Evolutionary conservation across 2,888 invertebrate genomes (phyloP), one percentile per base, ranked within the genome.

Genomic region (Coenonympha arcania): DNA sequence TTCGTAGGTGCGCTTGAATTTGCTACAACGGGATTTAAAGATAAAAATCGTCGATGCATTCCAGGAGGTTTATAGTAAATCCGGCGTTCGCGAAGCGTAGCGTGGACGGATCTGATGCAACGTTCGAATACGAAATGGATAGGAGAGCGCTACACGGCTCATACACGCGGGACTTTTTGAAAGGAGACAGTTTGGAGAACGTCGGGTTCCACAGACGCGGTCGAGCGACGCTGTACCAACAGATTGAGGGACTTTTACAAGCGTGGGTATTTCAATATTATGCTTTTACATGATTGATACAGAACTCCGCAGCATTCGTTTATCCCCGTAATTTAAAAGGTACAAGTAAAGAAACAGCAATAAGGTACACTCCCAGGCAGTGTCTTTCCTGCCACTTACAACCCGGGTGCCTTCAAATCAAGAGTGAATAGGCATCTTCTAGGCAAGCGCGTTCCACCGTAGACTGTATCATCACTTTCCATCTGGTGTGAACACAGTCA

Each of bases 231-330:
- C 81, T 92, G 45, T 92, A 90, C 71, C 84, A 79, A 60, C 91
- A 90, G 81, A 81, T 92, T 55, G 90, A 91, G 73, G 82, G 85
- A 59, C 82, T 92, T 73, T 75, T 92, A 46, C 82, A 83, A 59
- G 89, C 90, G 92, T 92, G 72, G 71, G 89, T 20, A 42, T 15
- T n/a, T 24, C 24, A 24, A 4, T 24, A 24, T 2, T 24, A 24
- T n/a, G 6, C 2, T 24, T 6, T 2, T 24, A 24, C 6, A 2
- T 24, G 8, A 24, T 8, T n/a, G n/a, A 28, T 28, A 11, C 4
- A 28, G 3, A n/a, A n/a, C n/a, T n/a, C n/a, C n/a, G n/a, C n/a
- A n/a, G n/a, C n/a, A n/a, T n/a, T n/a, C n/a, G n/a, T n/a, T n/a
- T n/a, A n/a, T n/a, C n/a, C n/a, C n/a, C n/a, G n/a, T n/a, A n/a